Conservation (phyloP, 2,113 vertebrate genomes). For the Podocnemis expansa region DNA sequence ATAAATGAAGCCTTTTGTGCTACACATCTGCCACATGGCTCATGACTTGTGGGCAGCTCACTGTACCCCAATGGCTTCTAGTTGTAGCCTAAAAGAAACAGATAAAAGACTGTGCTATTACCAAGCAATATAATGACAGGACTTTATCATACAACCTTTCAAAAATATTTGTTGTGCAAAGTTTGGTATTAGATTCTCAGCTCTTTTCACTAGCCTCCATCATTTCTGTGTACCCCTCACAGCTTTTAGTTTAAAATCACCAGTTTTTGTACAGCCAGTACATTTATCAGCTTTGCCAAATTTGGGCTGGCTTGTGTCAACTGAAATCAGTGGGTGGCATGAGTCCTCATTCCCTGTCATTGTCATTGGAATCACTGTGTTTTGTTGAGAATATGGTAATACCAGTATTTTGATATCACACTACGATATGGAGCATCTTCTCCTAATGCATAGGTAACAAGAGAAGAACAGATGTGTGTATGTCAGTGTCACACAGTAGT, state of each 20-base stretch:
- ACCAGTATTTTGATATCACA: neutral
- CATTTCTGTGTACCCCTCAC: slow-evolving; percentile 36
- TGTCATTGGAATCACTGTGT: slow-evolving; percentile 4
- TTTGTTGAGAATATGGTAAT: neutral
- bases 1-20: slow-evolving; percentile 8
- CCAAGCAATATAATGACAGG: slow-evolving; percentile 65
- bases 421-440: neutral
- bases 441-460: neutral
- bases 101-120: slow-evolving; percentile 54
- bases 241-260: slow-evolving; percentile 33
- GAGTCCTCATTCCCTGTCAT: neutral
- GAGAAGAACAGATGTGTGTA: neutral
- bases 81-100: neutral
- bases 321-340: neutral
- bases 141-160: slow-evolving; percentile 54
- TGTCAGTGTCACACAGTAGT: neutral
- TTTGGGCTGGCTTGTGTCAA: neutral
- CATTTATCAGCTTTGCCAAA: slow-evolving; percentile 24
- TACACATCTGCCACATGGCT: slow-evolving; percentile 13
- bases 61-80: slow-evolving; percentile 14
- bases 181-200: slow-evolving; percentile 62
- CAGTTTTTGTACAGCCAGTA: slow-evolving; percentile 13
- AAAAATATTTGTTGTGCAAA: slow-evolving; percentile 46
- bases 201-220: slow-evolving; percentile 70
- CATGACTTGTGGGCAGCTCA: slow-evolving; percentile 42